Percentiles rank a stretch among this genome's conserved stretches.
Conservation (phyloP, 2,113 vertebrate species). For the Reinhardtius hippoglossoides region DNA sequence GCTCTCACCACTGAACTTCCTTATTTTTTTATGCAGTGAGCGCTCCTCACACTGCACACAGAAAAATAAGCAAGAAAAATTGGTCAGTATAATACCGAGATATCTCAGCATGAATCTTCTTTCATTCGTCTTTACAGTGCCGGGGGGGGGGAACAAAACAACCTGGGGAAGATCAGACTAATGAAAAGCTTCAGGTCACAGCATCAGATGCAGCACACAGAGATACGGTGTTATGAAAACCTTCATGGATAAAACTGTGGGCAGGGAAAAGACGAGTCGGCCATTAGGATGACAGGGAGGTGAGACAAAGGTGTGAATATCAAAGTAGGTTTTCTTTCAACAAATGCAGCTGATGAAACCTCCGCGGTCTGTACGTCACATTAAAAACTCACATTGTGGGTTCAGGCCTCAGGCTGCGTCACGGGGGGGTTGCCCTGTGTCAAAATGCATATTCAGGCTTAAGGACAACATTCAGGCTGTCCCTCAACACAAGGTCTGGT, state of each 20-base stretch:
- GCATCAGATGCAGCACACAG: neutral
- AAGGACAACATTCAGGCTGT: neutral
- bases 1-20: neutral
- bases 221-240: neutral
- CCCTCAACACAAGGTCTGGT: constrained; percentile 31
- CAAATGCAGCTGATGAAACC: neutral
- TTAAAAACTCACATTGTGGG: neutral
- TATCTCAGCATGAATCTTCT: neutral
- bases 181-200: too few species aligned
- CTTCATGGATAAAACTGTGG: neutral
- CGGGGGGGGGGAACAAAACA: neutral
- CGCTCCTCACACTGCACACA: neutral
- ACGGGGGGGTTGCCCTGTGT: neutral
- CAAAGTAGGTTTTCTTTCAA: neutral
- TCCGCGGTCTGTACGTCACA: neutral
- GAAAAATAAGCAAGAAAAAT: neutral
- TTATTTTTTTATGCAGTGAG: neutral
- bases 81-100: neutral
- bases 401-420: neutral
- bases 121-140: neutral
- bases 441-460: constrained; percentile 12
- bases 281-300: neutral
- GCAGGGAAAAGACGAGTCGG: neutral
- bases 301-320: neutral
- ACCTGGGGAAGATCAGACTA: neutral